Conservation (phyloP, 2,797 vertebrate species). For the Lagorchestes hirsutus region DNA sequence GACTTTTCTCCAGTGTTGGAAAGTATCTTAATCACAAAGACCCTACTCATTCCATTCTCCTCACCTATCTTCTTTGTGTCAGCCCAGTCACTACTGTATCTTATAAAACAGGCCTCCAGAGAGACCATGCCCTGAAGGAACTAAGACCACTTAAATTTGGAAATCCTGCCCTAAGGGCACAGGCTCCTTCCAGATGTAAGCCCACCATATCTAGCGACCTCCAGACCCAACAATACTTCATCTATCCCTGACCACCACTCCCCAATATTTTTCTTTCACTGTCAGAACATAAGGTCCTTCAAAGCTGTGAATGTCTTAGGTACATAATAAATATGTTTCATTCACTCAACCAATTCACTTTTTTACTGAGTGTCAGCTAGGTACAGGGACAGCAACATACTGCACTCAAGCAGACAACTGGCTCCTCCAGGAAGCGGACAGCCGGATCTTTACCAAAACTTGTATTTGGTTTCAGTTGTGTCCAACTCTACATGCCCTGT, state of each 20-base stretch:
- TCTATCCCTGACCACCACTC: neutral
- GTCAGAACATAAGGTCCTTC: neutral
- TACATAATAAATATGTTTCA: neutral
- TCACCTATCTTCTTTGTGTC: neutral
- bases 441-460: neutral
- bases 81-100: neutral
- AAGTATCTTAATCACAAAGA: neutral
- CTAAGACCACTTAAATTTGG: neutral
- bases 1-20: neutral
- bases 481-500: neutral
- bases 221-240: neutral
- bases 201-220: neutral
- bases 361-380: neutral
- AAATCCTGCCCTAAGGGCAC: neutral
- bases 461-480: neutral
- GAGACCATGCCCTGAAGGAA: neutral
- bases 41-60: neutral
- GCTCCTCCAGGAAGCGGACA: neutral
- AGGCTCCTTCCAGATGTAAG: neutral
- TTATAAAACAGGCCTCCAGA: neutral
- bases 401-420: neutral
- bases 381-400: neutral
- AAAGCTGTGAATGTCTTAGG: neutral
- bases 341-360: neutral
- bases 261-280: neutral